A percentile compares a stretch with the other conserved stretches of the same genome.
Evolutionary conservation across 1,140 invertebrate genomes (phyloP).

Genomic region (Diorhabda sublineata): DNA sequence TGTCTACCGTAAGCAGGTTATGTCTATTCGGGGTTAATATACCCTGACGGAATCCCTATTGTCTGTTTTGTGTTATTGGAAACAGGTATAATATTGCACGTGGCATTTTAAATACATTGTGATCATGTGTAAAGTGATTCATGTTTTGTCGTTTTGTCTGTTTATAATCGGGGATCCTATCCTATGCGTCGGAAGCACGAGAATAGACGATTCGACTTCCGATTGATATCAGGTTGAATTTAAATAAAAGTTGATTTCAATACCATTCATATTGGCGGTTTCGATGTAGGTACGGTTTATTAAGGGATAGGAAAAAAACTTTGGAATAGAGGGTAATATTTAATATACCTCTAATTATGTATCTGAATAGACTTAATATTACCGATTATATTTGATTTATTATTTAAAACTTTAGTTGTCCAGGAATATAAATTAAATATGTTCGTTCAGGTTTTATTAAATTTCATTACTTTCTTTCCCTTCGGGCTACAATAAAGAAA

Average conservation of each 20-base stretch:
- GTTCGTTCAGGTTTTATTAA: no score
- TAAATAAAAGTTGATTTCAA: not conserved
- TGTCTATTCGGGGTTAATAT: constrained; percentile 9
- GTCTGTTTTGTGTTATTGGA: not conserved
- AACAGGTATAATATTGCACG: constrained; percentile 7
- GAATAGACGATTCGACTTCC: not conserved
- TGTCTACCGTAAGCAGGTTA: constrained; percentile 11
- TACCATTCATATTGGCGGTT: no score
- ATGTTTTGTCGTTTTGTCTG: constrained; percentile 14
- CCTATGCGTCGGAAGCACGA: constrained; percentile 16
- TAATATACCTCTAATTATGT: no score
- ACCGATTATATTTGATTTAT: no score
- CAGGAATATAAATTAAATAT: no score
- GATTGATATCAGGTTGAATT: not conserved
- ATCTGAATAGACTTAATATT: no score
- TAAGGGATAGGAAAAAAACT: no score
- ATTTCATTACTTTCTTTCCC: no score
- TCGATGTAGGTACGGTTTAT: no score
- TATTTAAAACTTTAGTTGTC: no score
- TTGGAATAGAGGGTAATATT: no score
- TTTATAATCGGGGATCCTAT: constrained; percentile 16
- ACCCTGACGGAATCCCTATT: constrained; percentile 6
- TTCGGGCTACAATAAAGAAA: no score
- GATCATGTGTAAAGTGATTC: constrained; percentile 10
- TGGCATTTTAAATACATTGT: not conserved